phyloP scores from a whole-genome alignment of 2,797 vertebrate genomes.

The Sus cebifrons region DNA sequence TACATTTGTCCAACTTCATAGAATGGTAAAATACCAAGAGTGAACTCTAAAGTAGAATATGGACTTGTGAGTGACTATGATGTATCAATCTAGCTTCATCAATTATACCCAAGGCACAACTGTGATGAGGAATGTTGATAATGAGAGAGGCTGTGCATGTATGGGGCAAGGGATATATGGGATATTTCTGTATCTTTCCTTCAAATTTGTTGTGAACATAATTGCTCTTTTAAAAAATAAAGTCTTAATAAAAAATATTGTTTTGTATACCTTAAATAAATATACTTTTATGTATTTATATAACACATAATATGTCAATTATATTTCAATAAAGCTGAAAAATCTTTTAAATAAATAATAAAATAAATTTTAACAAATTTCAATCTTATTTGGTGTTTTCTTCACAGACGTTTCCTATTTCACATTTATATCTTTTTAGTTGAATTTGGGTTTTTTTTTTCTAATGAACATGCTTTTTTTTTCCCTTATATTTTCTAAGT shows the following conservation, averaged over 20 bases:
- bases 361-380: neutral
- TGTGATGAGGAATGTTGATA: no score
- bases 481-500: no score
- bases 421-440: neutral
- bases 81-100: no score
- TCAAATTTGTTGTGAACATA: neutral
- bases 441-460: neutral
- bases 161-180: no score
- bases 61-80: neutral
- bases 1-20: neutral
- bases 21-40: neutral
- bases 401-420: neutral
- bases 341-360: neutral
- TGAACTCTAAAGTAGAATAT: neutral
- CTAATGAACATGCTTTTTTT: neutral
- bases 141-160: no score
- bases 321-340: no score
- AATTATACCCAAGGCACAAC: no score
- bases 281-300: neutral
- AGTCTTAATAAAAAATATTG: neutral
- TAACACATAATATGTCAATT: no score
- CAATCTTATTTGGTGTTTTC: neutral
- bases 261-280: neutral
- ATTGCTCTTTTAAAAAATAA: neutral
- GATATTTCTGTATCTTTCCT: no score